These are phyloP conservation scores for Pocillopora damicornis DNA, from an alignment of 64 coral and sea anemone genomes.

Conservation along the genomic window DNA sequence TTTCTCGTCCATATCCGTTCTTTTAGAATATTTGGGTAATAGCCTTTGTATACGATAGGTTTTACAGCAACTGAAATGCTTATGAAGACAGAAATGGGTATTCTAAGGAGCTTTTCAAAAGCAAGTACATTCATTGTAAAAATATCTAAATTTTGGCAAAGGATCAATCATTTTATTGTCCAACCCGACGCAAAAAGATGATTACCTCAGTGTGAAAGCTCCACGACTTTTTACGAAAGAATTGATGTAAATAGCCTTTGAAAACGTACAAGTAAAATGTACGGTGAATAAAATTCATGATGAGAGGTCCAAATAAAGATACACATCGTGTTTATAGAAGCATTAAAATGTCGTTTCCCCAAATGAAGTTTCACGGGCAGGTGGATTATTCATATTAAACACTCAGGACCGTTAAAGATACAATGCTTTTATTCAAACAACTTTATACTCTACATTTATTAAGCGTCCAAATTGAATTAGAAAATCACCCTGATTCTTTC, in stretches of 20 bases:
- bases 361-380: neutral
- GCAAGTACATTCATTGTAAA: too few species aligned
- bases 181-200: too few species aligned
- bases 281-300: neutral
- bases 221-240: neutral
- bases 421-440: constrained; percentile 2
- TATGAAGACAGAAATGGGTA: too few species aligned
- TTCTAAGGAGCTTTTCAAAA: too few species aligned
- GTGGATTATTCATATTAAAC: constrained; percentile 23
- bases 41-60: too few species aligned
- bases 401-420: constrained; percentile 24
- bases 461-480: neutral
- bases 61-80: too few species aligned
- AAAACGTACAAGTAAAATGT: neutral
- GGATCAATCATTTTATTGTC: too few species aligned
- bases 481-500: neutral
- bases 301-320: neutral
- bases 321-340: constrained; percentile 6
- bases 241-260: neutral
- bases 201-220: too few species aligned
- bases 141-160: too few species aligned
- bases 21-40: neutral
- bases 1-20: neutral
- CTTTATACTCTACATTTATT: neutral
- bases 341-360: constrained; percentile 14